These are phyloP conservation scores for Podargus strigoides DNA, from an alignment of 2,797 vertebrate genomes.

Conservation along the genomic window DNA sequence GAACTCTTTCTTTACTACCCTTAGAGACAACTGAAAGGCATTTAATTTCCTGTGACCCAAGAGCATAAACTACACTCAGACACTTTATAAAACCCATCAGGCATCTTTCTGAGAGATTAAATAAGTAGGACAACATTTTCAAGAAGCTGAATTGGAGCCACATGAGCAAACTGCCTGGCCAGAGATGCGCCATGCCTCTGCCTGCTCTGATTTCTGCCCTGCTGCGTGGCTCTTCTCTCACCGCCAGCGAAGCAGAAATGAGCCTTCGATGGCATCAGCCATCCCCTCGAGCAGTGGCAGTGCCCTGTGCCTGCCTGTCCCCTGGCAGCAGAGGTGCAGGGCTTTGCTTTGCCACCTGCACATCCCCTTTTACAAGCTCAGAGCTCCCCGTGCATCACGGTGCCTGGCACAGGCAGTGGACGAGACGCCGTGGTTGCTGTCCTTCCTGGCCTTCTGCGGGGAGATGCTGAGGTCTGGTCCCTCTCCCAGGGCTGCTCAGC, in stretches of 20 bases:
- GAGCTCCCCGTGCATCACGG: not conserved
- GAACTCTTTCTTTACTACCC: slow-evolving; percentile 7
- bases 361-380: not conserved
- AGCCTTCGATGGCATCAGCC: not conserved
- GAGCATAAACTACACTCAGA: not conserved
- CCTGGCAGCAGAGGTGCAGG: not conserved
- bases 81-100: not conserved
- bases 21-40: not conserved
- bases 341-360: not conserved
- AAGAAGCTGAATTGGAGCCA: not conserved
- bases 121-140: not conserved
- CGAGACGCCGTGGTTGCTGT: not conserved
- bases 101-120: not conserved
- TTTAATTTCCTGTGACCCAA: slow-evolving; percentile 40
- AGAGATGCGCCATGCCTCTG: fast-evolving
- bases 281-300: not conserved
- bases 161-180: not conserved
- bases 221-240: fast-evolving
- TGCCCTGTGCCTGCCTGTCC: not conserved
- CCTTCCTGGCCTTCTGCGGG: not conserved
- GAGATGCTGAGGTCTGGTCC: not conserved
- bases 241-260: fast-evolving
- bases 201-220: not conserved
- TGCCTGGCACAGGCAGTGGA: not conserved
- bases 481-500: not conserved